These are phyloP conservation scores for Rutpela maculata DNA, from an alignment of 2,888 invertebrate genomes.

Conservation along the genomic window DNA sequence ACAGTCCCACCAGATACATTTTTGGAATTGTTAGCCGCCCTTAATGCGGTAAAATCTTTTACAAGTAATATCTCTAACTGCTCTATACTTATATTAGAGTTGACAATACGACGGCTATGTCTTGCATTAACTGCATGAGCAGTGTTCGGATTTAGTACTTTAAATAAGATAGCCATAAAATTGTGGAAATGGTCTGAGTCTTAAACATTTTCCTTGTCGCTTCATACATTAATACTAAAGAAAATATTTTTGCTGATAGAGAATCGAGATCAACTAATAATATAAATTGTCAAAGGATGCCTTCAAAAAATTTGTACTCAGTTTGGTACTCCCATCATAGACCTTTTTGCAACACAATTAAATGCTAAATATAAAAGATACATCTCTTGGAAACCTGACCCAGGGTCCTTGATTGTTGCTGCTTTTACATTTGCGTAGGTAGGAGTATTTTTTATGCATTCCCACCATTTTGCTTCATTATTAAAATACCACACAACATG, in stretches of 20 bases:
- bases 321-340: constrained; percentile 54
- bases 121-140: constrained; percentile 52
- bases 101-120: constrained; percentile 52
- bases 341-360: constrained; percentile 58
- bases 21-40: constrained; percentile 56
- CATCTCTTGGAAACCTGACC: constrained; percentile 56
- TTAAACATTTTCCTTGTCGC: constrained; percentile 38
- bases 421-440: constrained; percentile 49
- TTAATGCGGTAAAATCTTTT: background rate
- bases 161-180: constrained; percentile 52
- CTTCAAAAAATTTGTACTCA: constrained; percentile 44
- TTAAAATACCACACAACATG: constrained; percentile 57
- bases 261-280: constrained; percentile 23
- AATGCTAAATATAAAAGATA: constrained; percentile 59
- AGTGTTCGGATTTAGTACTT: constrained; percentile 46
- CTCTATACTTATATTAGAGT: constrained; percentile 51
- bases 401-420: constrained; percentile 42
- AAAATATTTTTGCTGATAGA: constrained; percentile 40
- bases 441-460: constrained; percentile 39
- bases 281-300: constrained; percentile 4
- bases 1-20: background rate
- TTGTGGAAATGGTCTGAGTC: constrained; percentile 51
- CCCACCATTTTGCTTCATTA: constrained; percentile 48
- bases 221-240: constrained; percentile 32
- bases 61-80: constrained; percentile 22